These are phyloP conservation scores for Magallana gigas DNA, from an alignment of 1,140 invertebrate genomes.

Conservation along the genomic window DNA sequence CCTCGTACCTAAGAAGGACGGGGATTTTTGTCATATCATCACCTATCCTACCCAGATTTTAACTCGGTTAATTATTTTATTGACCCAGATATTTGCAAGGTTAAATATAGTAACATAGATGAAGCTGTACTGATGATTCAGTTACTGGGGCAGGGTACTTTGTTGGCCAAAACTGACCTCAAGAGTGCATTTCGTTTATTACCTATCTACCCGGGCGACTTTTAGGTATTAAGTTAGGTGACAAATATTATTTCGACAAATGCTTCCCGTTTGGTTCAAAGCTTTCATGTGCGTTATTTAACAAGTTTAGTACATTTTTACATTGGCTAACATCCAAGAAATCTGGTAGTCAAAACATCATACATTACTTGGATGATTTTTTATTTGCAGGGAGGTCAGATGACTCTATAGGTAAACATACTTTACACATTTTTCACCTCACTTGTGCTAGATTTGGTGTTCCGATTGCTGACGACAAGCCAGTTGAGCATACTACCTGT, in stretches of 20 bases:
- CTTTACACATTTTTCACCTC: background rate
- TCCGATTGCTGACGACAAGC: conserved; percentile 2
- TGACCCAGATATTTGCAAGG: background rate
- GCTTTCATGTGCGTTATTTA: background rate
- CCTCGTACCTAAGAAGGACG: no score
- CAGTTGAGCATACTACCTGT: background rate
- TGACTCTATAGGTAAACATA: no score
- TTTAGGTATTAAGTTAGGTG: no score
- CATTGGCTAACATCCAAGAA: background rate
- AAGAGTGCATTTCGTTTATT: no score
- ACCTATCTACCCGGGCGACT: no score
- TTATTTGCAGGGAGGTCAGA: background rate
- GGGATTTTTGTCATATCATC: conserved; percentile 48
- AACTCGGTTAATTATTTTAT: conserved; percentile 59
- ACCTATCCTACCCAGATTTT: conserved; percentile 54
- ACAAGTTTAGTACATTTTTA: background rate
- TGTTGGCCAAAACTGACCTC: no score
- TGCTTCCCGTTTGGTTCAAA: no score
- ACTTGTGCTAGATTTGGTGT: background rate
- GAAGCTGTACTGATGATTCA: no score
- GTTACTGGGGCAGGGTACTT: no score
- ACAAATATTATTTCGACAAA: no score
- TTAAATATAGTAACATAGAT: no score
- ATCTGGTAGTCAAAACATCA: background rate
- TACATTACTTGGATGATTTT: conserved; percentile 8